Evolutionary conservation across 2,797 vertebrate genomes (phyloP), one percentile per base, ranked within the genome.

Genomic region (Lagocephalus sceleratus): DNA sequence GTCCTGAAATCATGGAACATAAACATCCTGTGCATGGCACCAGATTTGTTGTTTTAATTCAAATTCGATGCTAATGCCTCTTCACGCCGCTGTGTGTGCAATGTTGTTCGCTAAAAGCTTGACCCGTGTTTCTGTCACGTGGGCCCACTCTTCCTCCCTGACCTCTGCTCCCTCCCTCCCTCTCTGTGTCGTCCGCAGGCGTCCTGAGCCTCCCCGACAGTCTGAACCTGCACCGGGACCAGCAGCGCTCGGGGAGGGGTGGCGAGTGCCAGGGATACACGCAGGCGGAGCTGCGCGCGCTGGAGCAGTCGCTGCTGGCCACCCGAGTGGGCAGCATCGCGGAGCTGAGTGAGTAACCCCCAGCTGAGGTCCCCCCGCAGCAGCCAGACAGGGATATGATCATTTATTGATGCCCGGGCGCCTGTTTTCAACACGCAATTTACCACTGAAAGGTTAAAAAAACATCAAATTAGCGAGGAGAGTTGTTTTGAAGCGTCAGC

Each of bases 261-360:
- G 84, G 91, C 2, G 95, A 95, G 45, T 87, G 91, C 51, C 92
- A 92, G 51, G 90, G 90, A 58, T 95, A 94, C 90, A 94, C 92
- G 78, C 96, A 98, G 81, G 94, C 94, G 0, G 97, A 99, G 86
- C 87, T 97, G 2, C 92, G 95, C 70, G 95, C 94, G 58, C 93
- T 98, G 0, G 97, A 99, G 51, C 97, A 99, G 85, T 97, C 93
- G 14, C 86, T 99, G 45, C 90, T 99, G 50, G 95, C 96, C 5
- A 99, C 97, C 0, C 91, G 95, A 0, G 97, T 99, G 79, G 97
- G 97, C 74, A 98, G 95, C 91, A 97, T 99, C 21, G 90, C 95
- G 0, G 96, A 99, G 38, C 95, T 99, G 83, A 98, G 97, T 99
- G 89, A 98, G 97, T 83, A 42, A n/a, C 6, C 25, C 29, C 10